Base-by-base conservation (phyloP, 2,888 invertebrate species). In the Drosophila dives region DNA sequence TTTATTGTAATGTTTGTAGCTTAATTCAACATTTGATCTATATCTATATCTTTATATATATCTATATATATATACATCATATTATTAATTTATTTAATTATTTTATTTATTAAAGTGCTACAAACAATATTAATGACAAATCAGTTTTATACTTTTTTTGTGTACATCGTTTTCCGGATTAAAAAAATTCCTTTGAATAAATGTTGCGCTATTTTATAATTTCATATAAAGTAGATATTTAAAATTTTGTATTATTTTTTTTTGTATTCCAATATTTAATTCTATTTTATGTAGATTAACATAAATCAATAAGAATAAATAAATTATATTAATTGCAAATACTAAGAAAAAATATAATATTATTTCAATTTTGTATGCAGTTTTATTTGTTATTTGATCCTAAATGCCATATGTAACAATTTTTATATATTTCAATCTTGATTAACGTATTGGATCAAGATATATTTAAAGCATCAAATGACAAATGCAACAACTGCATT, bases 401-500 rank as follows among this genome's bases (percentile, higher is more conserved):
- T 3, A 12, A 20, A 4, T n/a, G 12, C 1, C 23, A 36, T 23
- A 17, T 34, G 53, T 0, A 23, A 11, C 26, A 38, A 38, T 12
- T 26, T 36, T 4, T 26, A 11, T 23, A 36, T 6, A 26, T 17
- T 34, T 34, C 17, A 17, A 54, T 54, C 54, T 54, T 23, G 23
- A n/a, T 53, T 33, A 6, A 0, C 20, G 5, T 53, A 36, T 17
- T 34, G n/a, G 40, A 38, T 51, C n/a, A 29, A 34, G 26, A 50
- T 64, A 50, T 64, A 53, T n/a, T 8, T n/a, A 6, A 10, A 23
- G 29, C 23, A 66, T 66, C 45, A 29, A 32, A 17, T 67, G 12
- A 66, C 68, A 66, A 20, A 38, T 38, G 66, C 66, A 38, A 26
- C 48, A 33, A 56, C 8, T 23, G 34, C 29, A 50, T 17, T 29